Evolutionary conservation across 1,140 invertebrate genomes (phyloP).

Genomic region (Bombus picipes): DNA sequence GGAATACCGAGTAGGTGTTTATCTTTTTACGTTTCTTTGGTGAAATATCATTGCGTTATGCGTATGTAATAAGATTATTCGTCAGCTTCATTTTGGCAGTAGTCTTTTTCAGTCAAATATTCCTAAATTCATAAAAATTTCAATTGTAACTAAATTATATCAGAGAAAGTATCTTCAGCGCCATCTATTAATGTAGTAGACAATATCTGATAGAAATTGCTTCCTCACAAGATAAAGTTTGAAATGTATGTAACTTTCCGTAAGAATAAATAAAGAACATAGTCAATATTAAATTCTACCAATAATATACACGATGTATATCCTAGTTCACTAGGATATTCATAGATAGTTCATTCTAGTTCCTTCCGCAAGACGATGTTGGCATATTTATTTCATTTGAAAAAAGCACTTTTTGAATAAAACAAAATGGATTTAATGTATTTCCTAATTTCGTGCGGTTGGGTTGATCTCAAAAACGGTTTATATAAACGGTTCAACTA

Average conservation of each 20-base stretch:
- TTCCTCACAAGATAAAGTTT: neutral
- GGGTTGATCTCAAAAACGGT: too few species aligned
- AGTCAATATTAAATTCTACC: neutral
- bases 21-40: neutral
- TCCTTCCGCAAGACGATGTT: too few species aligned
- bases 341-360: too few species aligned
- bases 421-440: too few species aligned
- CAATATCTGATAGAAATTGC: neutral
- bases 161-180: neutral
- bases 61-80: neutral
- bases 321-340: too few species aligned
- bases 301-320: neutral
- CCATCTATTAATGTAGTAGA: neutral
- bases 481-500: too few species aligned
- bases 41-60: neutral
- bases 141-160: neutral
- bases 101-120: neutral
- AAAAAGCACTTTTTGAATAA: too few species aligned
- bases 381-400: too few species aligned
- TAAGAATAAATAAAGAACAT: neutral
- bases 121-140: constrained; percentile 12
- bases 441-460: too few species aligned
- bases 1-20: neutral
- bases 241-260: neutral
- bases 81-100: neutral